phyloP scores from a whole-genome alignment of 2,797 vertebrate genomes.

The Gambelia wislizenii region DNA sequence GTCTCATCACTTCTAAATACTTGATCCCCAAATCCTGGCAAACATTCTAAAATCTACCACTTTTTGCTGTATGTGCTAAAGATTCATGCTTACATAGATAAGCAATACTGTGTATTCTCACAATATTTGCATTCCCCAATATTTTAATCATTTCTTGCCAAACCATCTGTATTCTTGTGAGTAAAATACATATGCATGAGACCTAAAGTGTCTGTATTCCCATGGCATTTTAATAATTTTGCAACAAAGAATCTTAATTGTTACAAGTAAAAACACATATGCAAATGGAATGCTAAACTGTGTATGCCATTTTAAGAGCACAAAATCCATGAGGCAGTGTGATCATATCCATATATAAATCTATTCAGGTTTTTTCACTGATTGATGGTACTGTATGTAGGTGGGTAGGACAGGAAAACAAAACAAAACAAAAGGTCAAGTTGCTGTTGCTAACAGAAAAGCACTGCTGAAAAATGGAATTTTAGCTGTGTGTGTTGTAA shows the following conservation, averaged over 20 bases:
- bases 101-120: constrained; percentile 15
- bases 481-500: not conserved
- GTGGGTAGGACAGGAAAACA: not conserved
- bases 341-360: not conserved
- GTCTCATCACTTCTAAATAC: not conserved
- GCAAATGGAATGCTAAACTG: not conserved
- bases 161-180: constrained; percentile 33
- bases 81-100: constrained; percentile 12
- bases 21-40: constrained; percentile 1
- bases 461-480: not conserved
- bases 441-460: not conserved
- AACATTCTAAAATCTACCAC: not conserved
- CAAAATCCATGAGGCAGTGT: not conserved
- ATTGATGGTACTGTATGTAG: not conserved
- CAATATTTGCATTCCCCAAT: constrained; percentile 21
- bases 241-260: constrained; percentile 7
- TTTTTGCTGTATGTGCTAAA: constrained; percentile 2
- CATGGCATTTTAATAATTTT: constrained; percentile 10
- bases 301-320: not conserved
- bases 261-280: constrained; percentile 5
- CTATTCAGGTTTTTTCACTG: not conserved
- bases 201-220: not conserved
- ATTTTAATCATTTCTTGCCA: constrained; percentile 32
- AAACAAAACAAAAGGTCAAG: not conserved
- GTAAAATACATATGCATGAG: constrained; percentile 12